These are phyloP conservation scores for Homarus americanus DNA, from an alignment of 1,140 invertebrate species.

Conservation along the genomic window DNA sequence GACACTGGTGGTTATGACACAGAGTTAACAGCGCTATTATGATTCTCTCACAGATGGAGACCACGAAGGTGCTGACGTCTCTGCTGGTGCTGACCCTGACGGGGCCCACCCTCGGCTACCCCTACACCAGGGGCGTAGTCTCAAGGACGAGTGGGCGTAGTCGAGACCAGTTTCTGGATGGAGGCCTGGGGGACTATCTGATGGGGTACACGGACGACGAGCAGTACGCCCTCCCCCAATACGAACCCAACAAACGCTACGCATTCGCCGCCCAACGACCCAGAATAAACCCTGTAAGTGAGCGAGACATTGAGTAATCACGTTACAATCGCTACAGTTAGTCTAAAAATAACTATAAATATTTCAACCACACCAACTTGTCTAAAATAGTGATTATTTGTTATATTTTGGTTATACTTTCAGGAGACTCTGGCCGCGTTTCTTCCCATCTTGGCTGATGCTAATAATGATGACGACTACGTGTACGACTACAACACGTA, in stretches of 20 bases:
- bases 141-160: conserved; percentile 28
- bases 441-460: conserved; percentile 58
- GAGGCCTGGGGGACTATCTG: conserved; percentile 30
- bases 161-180: conserved; percentile 25
- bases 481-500: conserved; percentile 71
- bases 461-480: conserved; percentile 66
- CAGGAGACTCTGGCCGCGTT: conserved; percentile 66
- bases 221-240: conserved; percentile 32
- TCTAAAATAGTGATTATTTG: too few relatives aligned
- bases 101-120: conserved; percentile 49
- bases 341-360: too few relatives aligned
- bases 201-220: conserved; percentile 14
- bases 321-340: too few relatives aligned
- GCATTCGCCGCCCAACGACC: conserved; percentile 54
- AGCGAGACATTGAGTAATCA: too few relatives aligned
- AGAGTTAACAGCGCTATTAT: too few relatives aligned
- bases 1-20: too few relatives aligned
- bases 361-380: too few relatives aligned
- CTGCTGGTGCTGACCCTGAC: conserved; percentile 52
- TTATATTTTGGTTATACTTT: not conserved
- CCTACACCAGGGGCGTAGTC: conserved; percentile 30
- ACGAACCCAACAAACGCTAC: conserved; percentile 7
- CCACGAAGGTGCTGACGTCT: conserved; percentile 40
- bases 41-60: conserved; percentile 57
- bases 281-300: conserved; percentile 70